Percentiles rank a stretch among this genome's conserved stretches.
Conservation (phyloP, 2,113 vertebrate genomes). For the Bucco capensis region DNA sequence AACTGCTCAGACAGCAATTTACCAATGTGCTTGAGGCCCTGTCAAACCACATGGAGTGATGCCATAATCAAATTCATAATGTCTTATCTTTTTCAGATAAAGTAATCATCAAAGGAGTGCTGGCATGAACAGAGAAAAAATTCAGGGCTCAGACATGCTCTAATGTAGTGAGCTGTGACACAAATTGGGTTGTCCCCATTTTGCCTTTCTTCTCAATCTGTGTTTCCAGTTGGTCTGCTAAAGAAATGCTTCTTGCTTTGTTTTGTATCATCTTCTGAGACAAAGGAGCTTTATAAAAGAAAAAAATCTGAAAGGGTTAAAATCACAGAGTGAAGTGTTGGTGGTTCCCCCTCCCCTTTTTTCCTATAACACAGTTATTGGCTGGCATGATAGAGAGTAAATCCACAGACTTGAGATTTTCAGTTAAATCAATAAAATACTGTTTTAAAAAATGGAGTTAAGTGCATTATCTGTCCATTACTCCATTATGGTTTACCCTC, state of each 20-base stretch:
- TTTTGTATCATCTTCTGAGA: neutral
- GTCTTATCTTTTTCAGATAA: slow-evolving; percentile 43
- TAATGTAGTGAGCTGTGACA: slow-evolving; percentile 46
- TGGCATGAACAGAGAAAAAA: slow-evolving; percentile 55
- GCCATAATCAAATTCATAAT: slow-evolving; percentile 35
- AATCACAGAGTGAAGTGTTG: neutral
- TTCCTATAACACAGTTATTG: neutral
- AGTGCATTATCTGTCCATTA: slow-evolving; percentile 40
- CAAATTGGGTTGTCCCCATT: slow-evolving; percentile 36
- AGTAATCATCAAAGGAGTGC: slow-evolving; percentile 23
- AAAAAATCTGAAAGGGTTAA: neutral
- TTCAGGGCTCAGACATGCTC: slow-evolving; percentile 47
- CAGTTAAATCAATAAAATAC: slow-evolving; percentile 51
- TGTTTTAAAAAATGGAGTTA: slow-evolving; percentile 42
- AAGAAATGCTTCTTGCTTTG: neutral
- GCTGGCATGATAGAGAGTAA: neutral
- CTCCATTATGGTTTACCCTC: slow-evolving; percentile 21
- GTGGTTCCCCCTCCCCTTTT: neutral
- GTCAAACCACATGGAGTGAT: slow-evolving; percentile 10
- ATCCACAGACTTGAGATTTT: slow-evolving; percentile 12
- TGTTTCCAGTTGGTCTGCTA: neutral
- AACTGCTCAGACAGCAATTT: slow-evolving; percentile 18
- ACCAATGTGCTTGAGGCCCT: slow-evolving; percentile 25
- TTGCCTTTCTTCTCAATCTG: slow-evolving; percentile 19
- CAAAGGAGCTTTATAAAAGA: neutral